Conservation (phyloP, 2,113 vertebrate species). For the Phoxinus phoxinus region DNA sequence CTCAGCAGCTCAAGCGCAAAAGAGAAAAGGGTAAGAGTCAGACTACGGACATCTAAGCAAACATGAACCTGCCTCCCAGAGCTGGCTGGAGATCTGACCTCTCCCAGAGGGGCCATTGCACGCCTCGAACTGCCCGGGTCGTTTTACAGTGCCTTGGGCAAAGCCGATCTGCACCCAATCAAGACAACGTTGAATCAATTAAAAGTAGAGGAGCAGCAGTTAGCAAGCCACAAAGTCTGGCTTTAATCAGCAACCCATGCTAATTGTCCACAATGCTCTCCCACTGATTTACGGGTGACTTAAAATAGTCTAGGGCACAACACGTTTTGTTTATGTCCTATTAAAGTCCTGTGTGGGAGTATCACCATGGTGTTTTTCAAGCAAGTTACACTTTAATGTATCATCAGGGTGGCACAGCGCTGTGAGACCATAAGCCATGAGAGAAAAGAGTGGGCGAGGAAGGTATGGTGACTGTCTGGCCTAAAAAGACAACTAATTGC, state of each 20-base stretch:
- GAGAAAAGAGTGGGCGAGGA: conserved; percentile 9
- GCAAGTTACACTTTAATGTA: conserved; percentile 37
- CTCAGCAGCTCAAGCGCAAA: not conserved
- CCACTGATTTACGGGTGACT: conserved; percentile 33
- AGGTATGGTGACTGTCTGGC: conserved; percentile 16
- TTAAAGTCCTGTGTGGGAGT: conserved; percentile 36
- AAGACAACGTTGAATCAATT: conserved; percentile 54
- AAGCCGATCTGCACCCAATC: conserved; percentile 29
- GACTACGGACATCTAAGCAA: conserved; percentile 20
- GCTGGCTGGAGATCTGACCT: conserved; percentile 44
- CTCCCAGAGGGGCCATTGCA: conserved; percentile 37
- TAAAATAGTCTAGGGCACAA: conserved; percentile 38
- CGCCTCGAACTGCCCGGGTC: not conserved
- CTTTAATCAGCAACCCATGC: conserved; percentile 27
- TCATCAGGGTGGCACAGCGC: conserved; percentile 15
- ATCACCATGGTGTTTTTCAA: conserved; percentile 38
- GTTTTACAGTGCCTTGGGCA: conserved; percentile 33
- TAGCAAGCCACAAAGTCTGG: conserved; percentile 44
- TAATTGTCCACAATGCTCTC: conserved; percentile 49
- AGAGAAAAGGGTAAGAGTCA: conserved; percentile 1
- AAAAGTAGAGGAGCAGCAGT: conserved; percentile 42
- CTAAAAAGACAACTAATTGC: conserved; percentile 18
- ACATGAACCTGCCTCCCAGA: conserved; percentile 29
- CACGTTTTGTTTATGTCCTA: conserved; percentile 43
- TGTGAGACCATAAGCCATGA: not conserved